Evolutionary conservation across 2,888 invertebrate genomes (phyloP).

Genomic region (Mactromeris polynyma): DNA sequence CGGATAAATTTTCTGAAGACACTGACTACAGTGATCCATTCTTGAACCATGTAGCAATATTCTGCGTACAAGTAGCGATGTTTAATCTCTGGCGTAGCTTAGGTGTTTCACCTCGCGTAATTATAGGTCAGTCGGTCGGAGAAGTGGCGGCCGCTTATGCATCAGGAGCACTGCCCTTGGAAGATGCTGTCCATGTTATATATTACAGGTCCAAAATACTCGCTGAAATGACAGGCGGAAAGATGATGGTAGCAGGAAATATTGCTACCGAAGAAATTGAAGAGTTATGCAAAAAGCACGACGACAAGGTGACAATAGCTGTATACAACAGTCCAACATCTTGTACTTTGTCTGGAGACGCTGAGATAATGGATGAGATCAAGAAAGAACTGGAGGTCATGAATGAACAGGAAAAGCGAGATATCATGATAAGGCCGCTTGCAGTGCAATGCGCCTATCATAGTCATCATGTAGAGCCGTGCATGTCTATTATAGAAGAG

Average conservation of each 20-base stretch:
- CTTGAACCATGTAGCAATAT: slow-evolving; percentile 76
- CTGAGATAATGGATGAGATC: slow-evolving; percentile 44
- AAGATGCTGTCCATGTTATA: slow-evolving; percentile 74
- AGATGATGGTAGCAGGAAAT: slow-evolving; percentile 73
- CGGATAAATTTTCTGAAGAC: slow-evolving; percentile 44
- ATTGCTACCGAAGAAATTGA: slow-evolving; percentile 56
- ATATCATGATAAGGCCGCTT: slow-evolving; percentile 60
- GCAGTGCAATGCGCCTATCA: slow-evolving; percentile 79
- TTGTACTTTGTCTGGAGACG: slow-evolving; percentile 75
- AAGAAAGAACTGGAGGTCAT: slow-evolving; percentile 49
- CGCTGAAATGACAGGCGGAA: slow-evolving; percentile 67
- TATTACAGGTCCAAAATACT: slow-evolving; percentile 71
- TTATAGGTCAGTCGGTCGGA: slow-evolving; percentile 78
- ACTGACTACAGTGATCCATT: slow-evolving; percentile 67
- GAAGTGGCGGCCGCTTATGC: slow-evolving; percentile 78
- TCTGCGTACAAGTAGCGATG: slow-evolving; percentile 74
- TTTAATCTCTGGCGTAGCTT: slow-evolving; percentile 64
- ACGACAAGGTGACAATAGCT: slow-evolving; percentile 64
- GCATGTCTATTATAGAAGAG: slow-evolving; percentile 60
- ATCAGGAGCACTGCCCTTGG: slow-evolving; percentile 68
- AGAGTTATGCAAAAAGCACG: slow-evolving; percentile 44
- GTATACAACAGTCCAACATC: slow-evolving; percentile 73
- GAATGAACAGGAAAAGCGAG: slow-evolving; percentile 25
- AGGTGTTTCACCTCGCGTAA: slow-evolving; percentile 69
- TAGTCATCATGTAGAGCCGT: slow-evolving; percentile 71